Base-by-base conservation (phyloP, 1,140 invertebrate species). In the Apis cerana region DNA sequence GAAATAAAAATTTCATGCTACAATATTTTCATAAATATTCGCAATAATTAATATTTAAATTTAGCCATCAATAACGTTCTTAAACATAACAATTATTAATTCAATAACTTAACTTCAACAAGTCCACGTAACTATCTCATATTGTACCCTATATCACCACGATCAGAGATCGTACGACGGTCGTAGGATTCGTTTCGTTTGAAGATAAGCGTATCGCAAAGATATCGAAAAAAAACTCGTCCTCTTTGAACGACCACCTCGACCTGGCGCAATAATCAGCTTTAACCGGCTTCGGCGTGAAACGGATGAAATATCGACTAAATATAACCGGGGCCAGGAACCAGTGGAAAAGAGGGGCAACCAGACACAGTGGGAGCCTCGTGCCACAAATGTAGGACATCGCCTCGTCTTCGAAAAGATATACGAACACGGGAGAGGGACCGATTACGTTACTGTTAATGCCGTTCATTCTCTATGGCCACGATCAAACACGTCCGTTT, bases 251-350 rank as follows among this genome's bases (percentile, higher is more conserved):
- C 71, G 80, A 50, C 64, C 43, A 69, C 70, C 58, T 88, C 86
- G 83, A 88, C 81, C 58, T 88, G 84, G 85, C 85, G 82, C 88
- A 82, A 90, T 91, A 86, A 92, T 92, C 87, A 83, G 74, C 85
- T 84, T 91, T 88, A 89, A 88, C 89, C 89, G 87, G 86, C 88
- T 91, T 85, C 87, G 85, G 77, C 84, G 84, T 80, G 86, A 91
- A 91, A 90, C 86, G 88, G 75, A 90, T 90, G 91, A 91, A 90
- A 92, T 92, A 90, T 91, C 85, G 90, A 89, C 91, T 91, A 91
- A 92, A 92, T 92, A 91, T 92, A 92, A 91, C 86, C 87, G 80
- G 84, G 87, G 89, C 77, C 87, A 87, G 83, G 83, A 88, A 85
- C 87, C 79, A 58, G 56, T 76, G 83, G 75, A 76, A 88, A 88